Percentiles rank a stretch among this genome's conserved stretches.
phyloP scores from a whole-genome alignment of 2,888 invertebrate genomes.

The Hoplodrina ambigua region DNA sequence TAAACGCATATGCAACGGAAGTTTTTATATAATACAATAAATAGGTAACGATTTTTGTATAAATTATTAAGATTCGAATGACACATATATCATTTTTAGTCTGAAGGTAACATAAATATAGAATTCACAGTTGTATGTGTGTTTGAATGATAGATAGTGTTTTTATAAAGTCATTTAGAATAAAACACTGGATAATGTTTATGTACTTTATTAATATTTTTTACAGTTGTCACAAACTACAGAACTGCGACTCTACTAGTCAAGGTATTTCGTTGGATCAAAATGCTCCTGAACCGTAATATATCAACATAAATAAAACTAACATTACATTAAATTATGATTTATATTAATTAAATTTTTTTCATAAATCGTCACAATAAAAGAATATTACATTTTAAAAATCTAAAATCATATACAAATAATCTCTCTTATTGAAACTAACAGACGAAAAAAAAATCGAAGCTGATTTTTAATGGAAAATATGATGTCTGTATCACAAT shows the following conservation, averaged over 20 bases:
- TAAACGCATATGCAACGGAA: no score
- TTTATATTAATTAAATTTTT: slow-evolving; percentile 76
- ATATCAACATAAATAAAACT: slow-evolving; percentile 86
- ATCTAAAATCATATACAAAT: slow-evolving; percentile 89
- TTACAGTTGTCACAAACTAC: slow-evolving; percentile 88
- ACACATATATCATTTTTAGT: neutral
- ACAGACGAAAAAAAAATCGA: slow-evolving; percentile 83
- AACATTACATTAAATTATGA: slow-evolving; percentile 81
- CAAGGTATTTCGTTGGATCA: slow-evolving; percentile 85
- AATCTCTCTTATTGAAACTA: slow-evolving; percentile 88
- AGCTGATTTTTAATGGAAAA: slow-evolving; percentile 87
- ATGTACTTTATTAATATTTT: slow-evolving; percentile 87
- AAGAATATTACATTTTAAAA: slow-evolving; percentile 83
- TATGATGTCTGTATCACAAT: slow-evolving; percentile 89
- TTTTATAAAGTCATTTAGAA: slow-evolving; percentile 49
- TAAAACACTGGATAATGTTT: slow-evolving; percentile 74
- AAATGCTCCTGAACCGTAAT: slow-evolving; percentile 84
- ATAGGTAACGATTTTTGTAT: neutral
- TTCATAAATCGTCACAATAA: slow-evolving; percentile 85
- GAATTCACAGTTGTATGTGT: slow-evolving; percentile 1
- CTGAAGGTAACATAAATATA: neutral
- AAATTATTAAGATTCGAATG: neutral
- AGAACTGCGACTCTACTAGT: slow-evolving; percentile 87
- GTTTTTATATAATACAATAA: no score
- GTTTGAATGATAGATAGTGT: neutral